Evolutionary conservation across 2,797 vertebrate species (phyloP).

Genomic region (Paramormyrops hopkinsi): DNA sequence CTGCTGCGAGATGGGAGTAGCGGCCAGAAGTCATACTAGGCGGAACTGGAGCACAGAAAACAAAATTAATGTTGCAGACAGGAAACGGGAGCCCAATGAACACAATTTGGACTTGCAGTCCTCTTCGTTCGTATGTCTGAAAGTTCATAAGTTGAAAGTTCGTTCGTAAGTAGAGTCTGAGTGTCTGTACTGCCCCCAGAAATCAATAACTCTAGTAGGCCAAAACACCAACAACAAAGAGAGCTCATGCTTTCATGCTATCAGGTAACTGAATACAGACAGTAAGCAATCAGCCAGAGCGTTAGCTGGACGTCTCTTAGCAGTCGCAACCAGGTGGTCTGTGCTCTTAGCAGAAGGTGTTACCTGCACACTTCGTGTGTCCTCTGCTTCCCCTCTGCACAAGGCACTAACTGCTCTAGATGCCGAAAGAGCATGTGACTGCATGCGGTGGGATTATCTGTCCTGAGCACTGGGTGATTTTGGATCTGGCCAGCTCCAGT

Average conservation of each 20-base stretch:
- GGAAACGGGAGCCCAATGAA: no score
- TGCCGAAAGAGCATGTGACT: not conserved
- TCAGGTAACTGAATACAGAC: not conserved
- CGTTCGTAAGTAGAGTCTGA: no score
- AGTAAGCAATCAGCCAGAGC: not conserved
- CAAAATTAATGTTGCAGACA: no score
- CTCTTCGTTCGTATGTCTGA: no score
- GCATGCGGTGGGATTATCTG: not conserved
- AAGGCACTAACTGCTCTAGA: not conserved
- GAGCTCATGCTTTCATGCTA: not conserved
- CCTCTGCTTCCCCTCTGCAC: not conserved
- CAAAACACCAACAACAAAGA: not conserved
- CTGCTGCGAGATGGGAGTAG: no score
- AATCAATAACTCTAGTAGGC: not conserved
- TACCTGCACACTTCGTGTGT: not conserved
- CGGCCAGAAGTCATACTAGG: no score
- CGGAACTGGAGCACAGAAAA: no score
- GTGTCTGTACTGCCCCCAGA: not conserved
- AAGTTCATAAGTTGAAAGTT: no score
- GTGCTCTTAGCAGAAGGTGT: not conserved
- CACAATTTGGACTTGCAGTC: no score
- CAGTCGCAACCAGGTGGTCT: not conserved
- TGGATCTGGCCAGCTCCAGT: not conserved
- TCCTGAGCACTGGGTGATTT: not conserved
- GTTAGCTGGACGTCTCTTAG: not conserved